Base-by-base conservation (phyloP, 2,797 vertebrate genomes). In the Chloroceryle inda region DNA sequence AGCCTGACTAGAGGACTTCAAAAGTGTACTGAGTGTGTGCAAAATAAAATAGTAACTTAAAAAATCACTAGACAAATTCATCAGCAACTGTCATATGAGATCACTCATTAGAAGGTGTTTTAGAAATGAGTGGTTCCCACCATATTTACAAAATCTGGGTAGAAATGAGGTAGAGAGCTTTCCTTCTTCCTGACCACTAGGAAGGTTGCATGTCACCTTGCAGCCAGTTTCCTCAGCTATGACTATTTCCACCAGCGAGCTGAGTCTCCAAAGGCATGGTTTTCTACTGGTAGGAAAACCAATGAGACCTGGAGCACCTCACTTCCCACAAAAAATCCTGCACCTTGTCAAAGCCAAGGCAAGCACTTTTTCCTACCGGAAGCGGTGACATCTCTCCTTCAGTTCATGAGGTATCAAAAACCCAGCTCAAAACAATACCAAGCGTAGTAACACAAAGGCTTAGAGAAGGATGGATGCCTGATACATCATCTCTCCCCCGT, bases 11-110 rank as follows among this genome's bases (percentile, higher is more conserved):
- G 2, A 56, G 13, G 35, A 63, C 21, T 50, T 73, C 33, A 56
- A 7, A 68, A 56, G 8, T 5, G 4, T 7, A 44, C 6, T 1
- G 5, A 73, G 13, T 3, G 1, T 10, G 13, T 26, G 16, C 29
- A 71, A 66, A 92, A 33, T 33, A 47, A 44, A 24, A 55, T 18
- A 21, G 15, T 24, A 44, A 10, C 44, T 44, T 10, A 20, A 35
- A 47, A 61, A 72, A 23, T 7, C 18, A 56, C 29, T 53, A 29
- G 9, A 44, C 1, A 58, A 73, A 68, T 63, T 59, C 4, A 78
- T 50, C 22, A 47, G 55, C 15, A 76, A 38, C n/a, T 45, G 4
- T 42, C 63, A 38, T 10, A 44, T 31, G 10, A 63, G 31, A 33
- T 37, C 3, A 59, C 15, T 56, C 31, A 78, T 9, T 21, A 37